These are phyloP conservation scores for Myrmecobius fasciatus DNA, from an alignment of 2,113 vertebrate genomes.

Conservation along the genomic window DNA sequence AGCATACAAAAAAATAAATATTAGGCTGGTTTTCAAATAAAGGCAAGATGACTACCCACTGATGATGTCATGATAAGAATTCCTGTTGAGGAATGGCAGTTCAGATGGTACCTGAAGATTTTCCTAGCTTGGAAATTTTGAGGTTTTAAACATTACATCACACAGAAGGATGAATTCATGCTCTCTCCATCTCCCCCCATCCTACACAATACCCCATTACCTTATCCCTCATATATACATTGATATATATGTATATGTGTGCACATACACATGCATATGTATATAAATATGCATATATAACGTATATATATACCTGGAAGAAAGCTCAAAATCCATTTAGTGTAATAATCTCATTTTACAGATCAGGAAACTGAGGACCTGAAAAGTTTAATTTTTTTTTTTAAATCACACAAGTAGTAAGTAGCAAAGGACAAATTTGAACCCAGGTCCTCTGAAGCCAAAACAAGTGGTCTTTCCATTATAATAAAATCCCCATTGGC, in stretches of 20 bases:
- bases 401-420: background rate
- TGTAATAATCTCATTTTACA: background rate
- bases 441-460: background rate
- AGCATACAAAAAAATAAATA: background rate
- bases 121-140: background rate
- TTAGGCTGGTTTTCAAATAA: background rate
- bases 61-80: background rate
- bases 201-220: accelerated
- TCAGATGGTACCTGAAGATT: background rate
- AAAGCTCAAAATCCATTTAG: background rate
- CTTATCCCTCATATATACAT: background rate
- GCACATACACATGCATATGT: background rate
- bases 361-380: background rate
- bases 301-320: background rate
- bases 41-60: background rate
- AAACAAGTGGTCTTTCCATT: background rate
- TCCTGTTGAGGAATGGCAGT: background rate
- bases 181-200: background rate
- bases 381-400: background rate
- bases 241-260: background rate
- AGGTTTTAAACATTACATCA: background rate
- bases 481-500: background rate
- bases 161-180: background rate
- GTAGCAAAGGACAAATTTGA: background rate
- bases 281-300: background rate